Percentiles rank a stretch among this genome's conserved stretches.
Conservation (phyloP, 2,888 invertebrate species). For the Cephus pulcher region DNA sequence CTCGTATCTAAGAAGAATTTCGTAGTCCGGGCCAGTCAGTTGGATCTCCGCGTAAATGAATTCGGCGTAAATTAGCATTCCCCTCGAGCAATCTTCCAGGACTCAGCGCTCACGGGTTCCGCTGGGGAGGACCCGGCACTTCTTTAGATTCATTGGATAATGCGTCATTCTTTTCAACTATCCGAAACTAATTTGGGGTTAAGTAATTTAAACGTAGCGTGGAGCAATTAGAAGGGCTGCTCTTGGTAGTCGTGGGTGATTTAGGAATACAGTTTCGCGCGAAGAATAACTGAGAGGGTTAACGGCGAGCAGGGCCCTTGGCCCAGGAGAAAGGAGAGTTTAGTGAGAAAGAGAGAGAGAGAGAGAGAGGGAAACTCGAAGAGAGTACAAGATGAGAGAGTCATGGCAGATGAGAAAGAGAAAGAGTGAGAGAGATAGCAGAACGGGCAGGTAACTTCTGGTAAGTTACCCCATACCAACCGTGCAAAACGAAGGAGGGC, state of each 20-base stretch:
- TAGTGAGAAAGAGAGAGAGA: constrained; percentile 4
- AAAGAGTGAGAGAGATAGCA: constrained; percentile 20
- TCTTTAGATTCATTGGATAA: constrained; percentile 40
- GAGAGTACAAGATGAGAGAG: constrained; percentile 17
- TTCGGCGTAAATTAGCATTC: constrained; percentile 50
- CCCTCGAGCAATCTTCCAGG: constrained; percentile 39
- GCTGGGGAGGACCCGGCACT: constrained; percentile 17
- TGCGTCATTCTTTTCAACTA: constrained; percentile 60
- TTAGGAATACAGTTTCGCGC: constrained; percentile 56
- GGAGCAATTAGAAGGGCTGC: constrained; percentile 61
- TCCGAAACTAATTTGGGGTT: constrained; percentile 63
- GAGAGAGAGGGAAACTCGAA: constrained; percentile 6
- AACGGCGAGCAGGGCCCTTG: constrained; percentile 30
- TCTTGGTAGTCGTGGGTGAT: constrained; percentile 55
- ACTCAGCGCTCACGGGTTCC: constrained; percentile 10
- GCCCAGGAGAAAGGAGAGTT: constrained; percentile 34
- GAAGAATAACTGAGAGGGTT: constrained; percentile 51
- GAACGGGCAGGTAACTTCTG: constrained; percentile 58
- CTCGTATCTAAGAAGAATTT: constrained; percentile 2
- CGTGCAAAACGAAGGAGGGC: constrained; percentile 47
- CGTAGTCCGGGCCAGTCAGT: constrained; percentile 4
- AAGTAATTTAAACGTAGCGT: constrained; percentile 64
- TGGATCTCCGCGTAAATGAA: constrained; percentile 32
- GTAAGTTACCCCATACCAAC: constrained; percentile 50
- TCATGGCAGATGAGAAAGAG: constrained; percentile 16